Evolutionary conservation across 2,797 vertebrate species (phyloP), one percentile per base, ranked within the genome.

Genomic region (Distichodus sexfasciatus): DNA sequence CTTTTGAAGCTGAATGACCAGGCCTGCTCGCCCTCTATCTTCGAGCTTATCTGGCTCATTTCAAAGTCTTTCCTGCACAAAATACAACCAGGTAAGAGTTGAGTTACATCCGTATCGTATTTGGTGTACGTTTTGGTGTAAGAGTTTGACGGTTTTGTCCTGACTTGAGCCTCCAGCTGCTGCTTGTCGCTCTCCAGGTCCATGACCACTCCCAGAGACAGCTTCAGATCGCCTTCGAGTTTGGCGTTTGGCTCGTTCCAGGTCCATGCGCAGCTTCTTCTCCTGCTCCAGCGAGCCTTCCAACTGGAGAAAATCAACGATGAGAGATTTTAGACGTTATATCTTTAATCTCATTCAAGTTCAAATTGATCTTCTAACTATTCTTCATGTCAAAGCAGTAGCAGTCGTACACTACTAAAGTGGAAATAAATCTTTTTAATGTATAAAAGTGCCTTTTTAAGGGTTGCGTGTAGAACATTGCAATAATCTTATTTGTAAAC

Each of bases 231-330:
- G 14, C 95, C 96, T 85, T 98, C 95, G 1, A 97, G 91, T 78
- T 98, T 98, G 63, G n/a, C 95, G 92, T 76, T 86, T 94, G 63
- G 86, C 87, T 66, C 95, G 90, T 80, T 98, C 96, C 23, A 94
- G 87, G 76, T 98, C 96, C 92, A 98, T 89, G 26, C 94, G 92
- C 50, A 96, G 15, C 74, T 96, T 97, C 87, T 96, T 98, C 79
- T 97, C 95, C 83, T 98, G 95, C 71, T 98, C 95, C 76, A 98
- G 84, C 6, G 94, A 94, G 28, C 94, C 89, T 84, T 98, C 95
- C 82, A 97, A 87, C 96, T 98, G 79, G 48, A 67, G n/a, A 57
- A 33, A 64, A 14, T 21, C 17, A 26, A 73, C 46, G 51, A 61
- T 26, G 26, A 40, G 21, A 6, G 3, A 38, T 73, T 66, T 36